These are phyloP conservation scores for Alentia gelatinosa DNA, from an alignment of 2,888 invertebrate species.

Conservation along the genomic window DNA sequence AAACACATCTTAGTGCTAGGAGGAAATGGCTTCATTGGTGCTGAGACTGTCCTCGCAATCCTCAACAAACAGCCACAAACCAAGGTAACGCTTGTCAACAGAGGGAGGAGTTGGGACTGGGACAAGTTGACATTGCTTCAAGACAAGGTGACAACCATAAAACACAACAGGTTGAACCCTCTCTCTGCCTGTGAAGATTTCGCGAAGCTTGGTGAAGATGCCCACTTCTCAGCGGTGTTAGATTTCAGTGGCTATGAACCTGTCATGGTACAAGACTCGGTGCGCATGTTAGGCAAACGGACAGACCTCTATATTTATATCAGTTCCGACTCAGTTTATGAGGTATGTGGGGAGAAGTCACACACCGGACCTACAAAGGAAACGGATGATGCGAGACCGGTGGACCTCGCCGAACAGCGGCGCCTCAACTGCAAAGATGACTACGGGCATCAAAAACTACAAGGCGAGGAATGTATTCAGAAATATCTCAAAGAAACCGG, in stretches of 20 bases:
- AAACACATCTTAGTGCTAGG: conserved; percentile 77
- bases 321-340: conserved; percentile 82
- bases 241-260: conserved; percentile 81
- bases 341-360: conserved; percentile 74
- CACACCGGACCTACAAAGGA: conserved; percentile 70
- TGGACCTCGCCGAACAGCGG: conserved; percentile 69
- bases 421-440: conserved; percentile 74
- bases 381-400: conserved; percentile 80
- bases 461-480: conserved; percentile 79
- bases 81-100: conserved; percentile 76
- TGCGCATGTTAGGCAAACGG: conserved; percentile 75
- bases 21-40: conserved; percentile 82
- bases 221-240: conserved; percentile 78
- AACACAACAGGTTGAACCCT: conserved; percentile 76
- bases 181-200: conserved; percentile 70
- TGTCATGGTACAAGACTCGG: conserved; percentile 75
- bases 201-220: conserved; percentile 61
- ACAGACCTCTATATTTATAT: conserved; percentile 80
- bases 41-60: conserved; percentile 75
- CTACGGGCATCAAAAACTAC: conserved; percentile 81
- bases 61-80: conserved; percentile 62
- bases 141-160: conserved; percentile 72
- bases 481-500: conserved; percentile 64
- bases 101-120: conserved; percentile 81
- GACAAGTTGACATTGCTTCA: conserved; percentile 72